Evolutionary conservation across 2,888 invertebrate genomes (phyloP).

Genomic region (Subacronicta megacephala): DNA sequence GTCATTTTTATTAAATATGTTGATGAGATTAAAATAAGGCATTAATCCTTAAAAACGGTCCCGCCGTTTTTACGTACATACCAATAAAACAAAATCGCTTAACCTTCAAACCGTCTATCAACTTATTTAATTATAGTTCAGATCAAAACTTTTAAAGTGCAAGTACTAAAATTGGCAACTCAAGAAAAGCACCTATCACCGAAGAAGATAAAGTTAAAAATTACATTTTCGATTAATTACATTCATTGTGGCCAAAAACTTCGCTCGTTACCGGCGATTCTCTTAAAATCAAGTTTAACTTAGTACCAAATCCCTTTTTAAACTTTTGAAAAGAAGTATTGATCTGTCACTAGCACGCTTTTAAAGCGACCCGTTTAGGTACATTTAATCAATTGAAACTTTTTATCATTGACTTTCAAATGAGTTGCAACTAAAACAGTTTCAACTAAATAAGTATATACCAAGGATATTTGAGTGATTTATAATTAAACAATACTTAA

Average conservation of each 20-base stretch:
- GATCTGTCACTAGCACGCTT: constrained; percentile 78
- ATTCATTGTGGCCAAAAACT: constrained; percentile 85
- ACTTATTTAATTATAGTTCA: constrained; percentile 7
- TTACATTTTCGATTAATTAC: constrained; percentile 82
- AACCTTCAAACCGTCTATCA: not conserved
- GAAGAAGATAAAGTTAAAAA: constrained; percentile 73
- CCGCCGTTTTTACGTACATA: not conserved
- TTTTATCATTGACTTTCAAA: constrained; percentile 53
- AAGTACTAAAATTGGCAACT: constrained; percentile 28
- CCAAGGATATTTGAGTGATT: constrained; percentile 29
- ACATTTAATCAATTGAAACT: constrained; percentile 43
- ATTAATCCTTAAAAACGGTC: constrained; percentile 12
- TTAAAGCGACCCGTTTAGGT: constrained; percentile 20
- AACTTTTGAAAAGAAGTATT: constrained; percentile 80
- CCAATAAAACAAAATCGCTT: not conserved
- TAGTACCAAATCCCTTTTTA: constrained; percentile 79
- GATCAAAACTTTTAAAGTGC: constrained; percentile 20
- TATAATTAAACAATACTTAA: constrained; percentile 21
- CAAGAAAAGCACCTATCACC: constrained; percentile 60
- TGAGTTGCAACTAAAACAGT: constrained; percentile 40
- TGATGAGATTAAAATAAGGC: constrained; percentile 13
- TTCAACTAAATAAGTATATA: constrained; percentile 27
- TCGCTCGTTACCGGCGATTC: constrained; percentile 85
- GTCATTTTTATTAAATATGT: constrained; percentile 1
- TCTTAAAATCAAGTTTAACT: constrained; percentile 84